Evolutionary conservation across 37 sponge, comb jelly and placozoan species (phyloP).

Genomic region (Amphimedon queenslandica): DNA sequence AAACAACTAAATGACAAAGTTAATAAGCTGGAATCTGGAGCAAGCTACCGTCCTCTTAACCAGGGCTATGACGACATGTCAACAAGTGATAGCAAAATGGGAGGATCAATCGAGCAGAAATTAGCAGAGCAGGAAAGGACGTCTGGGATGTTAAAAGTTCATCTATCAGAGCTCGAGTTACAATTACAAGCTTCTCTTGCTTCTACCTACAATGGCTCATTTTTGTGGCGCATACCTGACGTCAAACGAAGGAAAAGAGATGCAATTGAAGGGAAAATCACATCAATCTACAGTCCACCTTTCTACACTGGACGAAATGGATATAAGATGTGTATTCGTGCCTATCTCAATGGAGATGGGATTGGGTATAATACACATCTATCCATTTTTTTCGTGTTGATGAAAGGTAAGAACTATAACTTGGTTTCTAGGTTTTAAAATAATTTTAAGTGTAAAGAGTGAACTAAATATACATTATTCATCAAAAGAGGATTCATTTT

Average conservation of each 20-base stretch:
- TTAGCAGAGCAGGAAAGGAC: slow-evolving; percentile 39
- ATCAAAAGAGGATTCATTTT: no score
- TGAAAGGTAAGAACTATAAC: slow-evolving; percentile 48
- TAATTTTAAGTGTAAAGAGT: no score
- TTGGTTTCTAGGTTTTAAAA: no score
- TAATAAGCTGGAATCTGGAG: not conserved
- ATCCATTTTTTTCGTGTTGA: slow-evolving; percentile 81
- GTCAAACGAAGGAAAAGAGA: slow-evolving; percentile 60
- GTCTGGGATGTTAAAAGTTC: slow-evolving; percentile 30
- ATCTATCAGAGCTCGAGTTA: slow-evolving; percentile 72
- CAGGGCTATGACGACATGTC: no score
- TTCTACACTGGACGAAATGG: slow-evolving; percentile 80
- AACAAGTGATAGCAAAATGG: no score
- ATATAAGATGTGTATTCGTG: slow-evolving; percentile 86
- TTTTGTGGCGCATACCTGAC: slow-evolving; percentile 82
- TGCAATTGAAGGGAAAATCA: slow-evolving; percentile 59
- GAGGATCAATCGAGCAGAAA: no score
- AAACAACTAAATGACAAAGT: not conserved
- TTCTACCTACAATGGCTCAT: slow-evolving; percentile 70
- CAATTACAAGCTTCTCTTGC: slow-evolving; percentile 80
- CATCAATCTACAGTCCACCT: slow-evolving; percentile 80
- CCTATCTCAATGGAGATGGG: slow-evolving; percentile 87
- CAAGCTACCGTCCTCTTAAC: not conserved
- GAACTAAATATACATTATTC: no score
- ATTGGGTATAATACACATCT: slow-evolving; percentile 67